Percentiles rank a stretch among this genome's conserved stretches.
phyloP scores from a whole-genome alignment of 1,140 invertebrate genomes.

The Eubasilissa regina region DNA sequence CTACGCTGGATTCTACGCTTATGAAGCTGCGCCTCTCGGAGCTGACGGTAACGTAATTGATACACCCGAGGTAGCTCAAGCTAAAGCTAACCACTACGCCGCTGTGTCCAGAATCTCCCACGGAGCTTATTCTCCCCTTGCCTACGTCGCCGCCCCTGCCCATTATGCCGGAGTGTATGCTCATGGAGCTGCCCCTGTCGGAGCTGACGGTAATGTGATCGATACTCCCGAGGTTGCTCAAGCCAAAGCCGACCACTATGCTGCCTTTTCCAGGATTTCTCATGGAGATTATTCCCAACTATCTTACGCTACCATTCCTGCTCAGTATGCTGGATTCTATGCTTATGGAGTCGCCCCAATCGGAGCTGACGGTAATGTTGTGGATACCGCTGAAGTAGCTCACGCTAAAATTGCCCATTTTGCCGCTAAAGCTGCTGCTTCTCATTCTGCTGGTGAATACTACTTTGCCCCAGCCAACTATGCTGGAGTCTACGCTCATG shows the following conservation, averaged over 20 bases:
- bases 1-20: conserved; percentile 52
- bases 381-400: conserved; percentile 66
- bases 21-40: conserved; percentile 39
- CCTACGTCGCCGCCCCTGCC: conserved; percentile 62
- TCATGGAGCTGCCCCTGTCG: conserved; percentile 45
- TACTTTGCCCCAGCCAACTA: conserved; percentile 4
- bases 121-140: conserved; percentile 68
- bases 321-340: conserved; percentile 55
- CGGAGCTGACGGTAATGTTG: conserved; percentile 61
- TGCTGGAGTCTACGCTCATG: conserved; percentile 39
- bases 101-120: conserved; percentile 46
- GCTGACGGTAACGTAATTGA: conserved; percentile 57
- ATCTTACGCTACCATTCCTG: conserved; percentile 1
- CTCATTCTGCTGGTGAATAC: background rate
- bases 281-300: conserved; percentile 55
- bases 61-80: conserved; percentile 49
- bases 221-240: conserved; percentile 71
- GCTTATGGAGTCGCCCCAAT: conserved; percentile 60
- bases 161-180: conserved; percentile 55
- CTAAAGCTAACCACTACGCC: conserved; percentile 53
- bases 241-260: conserved; percentile 67
- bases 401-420: conserved; percentile 64
- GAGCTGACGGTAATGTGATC: conserved; percentile 63
- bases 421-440: conserved; percentile 59
- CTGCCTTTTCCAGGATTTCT: conserved; percentile 61